These are phyloP conservation scores for Falco novaeseelandiae DNA, from an alignment of 2,797 vertebrate species.

Conservation along the genomic window DNA sequence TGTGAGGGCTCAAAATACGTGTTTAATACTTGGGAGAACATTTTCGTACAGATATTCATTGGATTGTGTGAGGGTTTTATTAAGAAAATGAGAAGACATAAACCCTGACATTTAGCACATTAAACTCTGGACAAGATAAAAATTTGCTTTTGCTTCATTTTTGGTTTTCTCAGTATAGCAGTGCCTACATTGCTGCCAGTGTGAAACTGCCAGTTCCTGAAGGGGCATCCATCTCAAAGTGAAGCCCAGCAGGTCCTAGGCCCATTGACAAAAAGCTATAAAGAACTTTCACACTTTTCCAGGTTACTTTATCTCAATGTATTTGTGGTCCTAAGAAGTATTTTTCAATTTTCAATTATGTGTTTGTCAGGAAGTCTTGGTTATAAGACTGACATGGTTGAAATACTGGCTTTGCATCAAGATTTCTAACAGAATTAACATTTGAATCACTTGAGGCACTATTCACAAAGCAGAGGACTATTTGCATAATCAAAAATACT, in stretches of 20 bases:
- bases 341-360: slow-evolving; percentile 44
- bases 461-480: slow-evolving; percentile 36
- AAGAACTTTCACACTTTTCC: neutral
- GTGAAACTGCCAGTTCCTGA: neutral
- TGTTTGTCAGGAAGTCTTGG: slow-evolving; percentile 54
- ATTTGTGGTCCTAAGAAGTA: slow-evolving; percentile 27
- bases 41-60: neutral
- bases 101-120: neutral
- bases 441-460: slow-evolving; percentile 55
- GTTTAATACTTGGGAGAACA: neutral
- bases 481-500: slow-evolving; percentile 44
- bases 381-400: slow-evolving; percentile 24
- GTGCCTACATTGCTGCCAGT: neutral
- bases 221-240: neutral
- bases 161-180: neutral
- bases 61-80: neutral
- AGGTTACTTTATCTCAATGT: slow-evolving; percentile 41
- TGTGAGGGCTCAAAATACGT: neutral
- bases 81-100: neutral
- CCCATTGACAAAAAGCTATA: neutral
- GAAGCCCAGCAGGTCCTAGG: neutral
- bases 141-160: neutral
- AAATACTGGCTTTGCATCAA: slow-evolving; percentile 61
- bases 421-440: slow-evolving; percentile 61
- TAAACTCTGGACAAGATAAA: neutral